These are phyloP conservation scores for Sorex araneus DNA, from an alignment of 2,113 vertebrate species.

Conservation along the genomic window DNA sequence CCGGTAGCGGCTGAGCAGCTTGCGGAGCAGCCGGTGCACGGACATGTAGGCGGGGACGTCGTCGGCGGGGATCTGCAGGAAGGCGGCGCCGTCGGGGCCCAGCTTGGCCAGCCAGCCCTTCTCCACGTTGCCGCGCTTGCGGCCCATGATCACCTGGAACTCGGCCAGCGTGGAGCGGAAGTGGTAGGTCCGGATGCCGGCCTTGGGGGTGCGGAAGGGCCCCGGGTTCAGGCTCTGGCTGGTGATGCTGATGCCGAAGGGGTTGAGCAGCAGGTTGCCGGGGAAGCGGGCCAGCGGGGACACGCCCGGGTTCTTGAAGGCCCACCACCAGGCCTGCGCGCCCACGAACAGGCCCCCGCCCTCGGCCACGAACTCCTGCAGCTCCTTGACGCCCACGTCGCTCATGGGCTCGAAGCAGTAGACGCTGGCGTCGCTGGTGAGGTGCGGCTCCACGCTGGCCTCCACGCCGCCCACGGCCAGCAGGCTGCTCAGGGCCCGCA, in stretches of 20 bases:
- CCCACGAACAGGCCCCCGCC: constrained; percentile 88
- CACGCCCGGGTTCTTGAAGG: constrained; percentile 81
- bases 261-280: constrained; percentile 93
- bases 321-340: constrained; percentile 90
- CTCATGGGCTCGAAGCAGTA: constrained; percentile 87
- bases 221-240: constrained; percentile 77
- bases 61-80: constrained; percentile 87
- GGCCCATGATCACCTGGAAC: constrained; percentile 88
- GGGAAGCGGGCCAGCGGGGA: constrained; percentile 86
- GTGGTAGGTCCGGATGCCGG: constrained; percentile 88
- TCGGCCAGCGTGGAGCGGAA: constrained; percentile 90
- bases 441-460: constrained; percentile 70
- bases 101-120: constrained; percentile 87
- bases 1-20: constrained; percentile 87
- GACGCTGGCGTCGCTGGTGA: constrained; percentile 79
- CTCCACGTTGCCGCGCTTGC: constrained; percentile 74
- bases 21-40: constrained; percentile 88
- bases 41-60: constrained; percentile 88
- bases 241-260: constrained; percentile 93
- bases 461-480: constrained; percentile 77
- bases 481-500: constrained; percentile 78
- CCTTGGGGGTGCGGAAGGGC: constrained; percentile 71
- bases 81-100: constrained; percentile 86
- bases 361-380: constrained; percentile 89
- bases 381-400: constrained; percentile 60